Base-by-base conservation (phyloP, 2,888 invertebrate genomes). In the Lithophane semibrunnea region DNA sequence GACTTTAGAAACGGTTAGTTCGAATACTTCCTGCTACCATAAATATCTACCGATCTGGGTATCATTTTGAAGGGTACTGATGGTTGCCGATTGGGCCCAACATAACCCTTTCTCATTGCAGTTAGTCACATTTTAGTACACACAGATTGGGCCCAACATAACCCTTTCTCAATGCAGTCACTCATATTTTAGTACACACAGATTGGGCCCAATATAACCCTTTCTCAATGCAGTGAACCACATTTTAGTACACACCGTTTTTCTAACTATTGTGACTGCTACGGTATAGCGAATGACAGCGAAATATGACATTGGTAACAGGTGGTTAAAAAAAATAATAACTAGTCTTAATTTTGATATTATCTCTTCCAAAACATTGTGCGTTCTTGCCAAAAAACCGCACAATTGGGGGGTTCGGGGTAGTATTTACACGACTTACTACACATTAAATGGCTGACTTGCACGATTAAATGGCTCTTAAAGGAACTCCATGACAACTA, bases 391-490 rank as follows among this genome's bases (percentile, higher is more conserved):
- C n/a, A 58, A 68, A 4, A 64, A 58, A 52, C 42, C 13, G 18
- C 13, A 54, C 21, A 63, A 69, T 68, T 73, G 54, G 2, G n/a
- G 10, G 61, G 49, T n/a, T 3, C 56, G 49, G 3, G 29, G n/a
- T 44, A 47, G 47, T 56, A 75, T 73, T 73, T 60, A 71, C 10
- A 56, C 44, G 82, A 84, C 60, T 79, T 29, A 29, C 29, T 29
- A 29, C 29, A 29, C 29, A 29, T 29, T 29, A 29, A 29, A 29
- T 29, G 29, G 29, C 1, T 29, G 29, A 29, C 29, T 29, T 29
- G 29, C 29, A 29, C 29, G 66, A 86, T 80, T 82, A 76, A 73
- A 69, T 61, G 24, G 47, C 61, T 64, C 73, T 47, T 65, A 70
- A 12, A 71, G 66, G 58, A 77, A 71, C 63, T 72, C 67, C 18